A percentile compares a stretch with the other conserved stretches of the same genome.
phyloP scores from a whole-genome alignment of 1,140 invertebrate genomes.

The Cotesia typhae region DNA sequence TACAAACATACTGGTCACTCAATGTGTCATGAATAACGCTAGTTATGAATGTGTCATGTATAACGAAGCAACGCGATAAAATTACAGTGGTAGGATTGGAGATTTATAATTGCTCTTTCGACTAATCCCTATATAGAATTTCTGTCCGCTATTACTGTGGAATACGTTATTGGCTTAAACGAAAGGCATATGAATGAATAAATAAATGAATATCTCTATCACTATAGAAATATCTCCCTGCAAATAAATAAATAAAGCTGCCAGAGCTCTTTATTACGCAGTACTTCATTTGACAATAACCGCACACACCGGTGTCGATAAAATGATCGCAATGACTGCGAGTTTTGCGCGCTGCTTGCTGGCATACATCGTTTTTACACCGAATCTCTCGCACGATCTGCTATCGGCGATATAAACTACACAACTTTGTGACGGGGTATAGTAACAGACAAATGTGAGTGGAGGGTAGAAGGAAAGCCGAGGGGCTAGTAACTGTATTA shows the following conservation, averaged over 20 bases:
- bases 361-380: conserved; percentile 33
- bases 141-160: background rate
- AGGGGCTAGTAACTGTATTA: no score
- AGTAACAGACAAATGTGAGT: background rate
- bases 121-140: conserved; percentile 7
- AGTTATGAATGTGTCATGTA: background rate
- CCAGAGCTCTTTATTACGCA: conserved; percentile 33
- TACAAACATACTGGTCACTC: no score
- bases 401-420: conserved; percentile 36
- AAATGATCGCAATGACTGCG: conserved; percentile 34
- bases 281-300: conserved; percentile 34
- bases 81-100: background rate
- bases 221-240: background rate
- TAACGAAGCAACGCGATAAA: background rate
- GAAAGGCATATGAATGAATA: conserved; percentile 10
- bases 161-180: background rate
- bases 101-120: conserved; percentile 6
- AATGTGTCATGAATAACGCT: no score
- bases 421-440: conserved; percentile 10
- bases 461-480: background rate
- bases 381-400: conserved; percentile 35
- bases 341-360: conserved; percentile 19
- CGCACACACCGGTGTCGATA: conserved; percentile 29
- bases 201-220: conserved; percentile 1
- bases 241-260: conserved; percentile 25